Percentiles rank a stretch among this genome's conserved stretches.
Evolutionary conservation across 2,888 invertebrate species (phyloP).

Genomic region (Xanthostigma xanthostigma): DNA sequence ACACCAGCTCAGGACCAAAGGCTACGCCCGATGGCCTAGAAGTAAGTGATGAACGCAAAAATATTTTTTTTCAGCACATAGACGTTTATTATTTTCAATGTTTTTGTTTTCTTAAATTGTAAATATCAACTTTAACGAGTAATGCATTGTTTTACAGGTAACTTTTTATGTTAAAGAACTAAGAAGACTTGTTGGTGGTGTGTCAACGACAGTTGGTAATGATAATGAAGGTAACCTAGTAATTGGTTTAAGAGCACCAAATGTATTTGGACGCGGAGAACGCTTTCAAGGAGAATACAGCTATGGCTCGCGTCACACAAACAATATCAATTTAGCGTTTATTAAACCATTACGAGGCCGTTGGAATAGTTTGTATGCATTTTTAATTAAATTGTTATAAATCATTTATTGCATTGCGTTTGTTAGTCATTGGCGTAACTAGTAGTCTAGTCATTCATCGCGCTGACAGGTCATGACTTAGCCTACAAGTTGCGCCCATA

Average conservation of each 20-base stretch:
- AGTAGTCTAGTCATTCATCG: too few relatives aligned
- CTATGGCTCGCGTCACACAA: slow-evolving; percentile 67
- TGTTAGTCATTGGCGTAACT: too few relatives aligned
- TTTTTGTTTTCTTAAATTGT: neutral
- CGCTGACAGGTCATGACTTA: too few relatives aligned
- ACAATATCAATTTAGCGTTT: slow-evolving; percentile 64
- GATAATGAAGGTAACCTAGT: slow-evolving; percentile 73
- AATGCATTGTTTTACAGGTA: slow-evolving; percentile 35
- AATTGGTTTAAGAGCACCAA: slow-evolving; percentile 60
- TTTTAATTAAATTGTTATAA: neutral
- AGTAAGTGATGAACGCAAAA: slow-evolving; percentile 27
- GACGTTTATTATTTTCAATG: too few relatives aligned
- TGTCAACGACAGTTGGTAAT: slow-evolving; percentile 78
- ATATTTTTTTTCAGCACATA: neutral
- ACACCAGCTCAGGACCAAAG: slow-evolving; percentile 65
- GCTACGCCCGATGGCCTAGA: slow-evolving; percentile 70
- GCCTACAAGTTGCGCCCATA: too few relatives aligned
- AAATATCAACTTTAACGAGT: slow-evolving; percentile 3
- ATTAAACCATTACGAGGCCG: slow-evolving; percentile 71
- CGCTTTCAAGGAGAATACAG: slow-evolving; percentile 66
- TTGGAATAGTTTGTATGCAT: slow-evolving; percentile 44
- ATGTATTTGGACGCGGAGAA: slow-evolving; percentile 81
- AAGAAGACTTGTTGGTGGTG: slow-evolving; percentile 66
- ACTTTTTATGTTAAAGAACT: slow-evolving; percentile 78
- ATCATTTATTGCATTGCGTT: neutral